phyloP scores from a whole-genome alignment of 1,140 invertebrate species.

The Conopomorpha cramerella region DNA sequence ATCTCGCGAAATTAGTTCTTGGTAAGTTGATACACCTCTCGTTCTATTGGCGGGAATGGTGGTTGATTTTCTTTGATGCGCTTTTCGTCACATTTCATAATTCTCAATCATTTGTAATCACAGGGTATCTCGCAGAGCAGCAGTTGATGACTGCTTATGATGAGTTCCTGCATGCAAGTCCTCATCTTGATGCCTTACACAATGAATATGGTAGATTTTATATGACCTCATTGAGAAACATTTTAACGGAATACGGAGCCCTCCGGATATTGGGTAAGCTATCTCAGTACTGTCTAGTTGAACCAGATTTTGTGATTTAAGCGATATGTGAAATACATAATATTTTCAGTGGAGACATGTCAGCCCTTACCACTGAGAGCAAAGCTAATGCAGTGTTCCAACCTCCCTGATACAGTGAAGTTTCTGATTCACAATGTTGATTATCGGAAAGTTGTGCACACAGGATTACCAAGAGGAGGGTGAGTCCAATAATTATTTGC shows the following conservation, averaged over 20 bases:
- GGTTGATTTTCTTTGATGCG: neutral
- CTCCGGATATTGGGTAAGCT: conserved; percentile 42
- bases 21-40: too few relatives aligned
- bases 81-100: too few relatives aligned
- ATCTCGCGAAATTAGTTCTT: conserved; percentile 2
- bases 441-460: conserved; percentile 21
- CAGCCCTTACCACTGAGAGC: conserved; percentile 34
- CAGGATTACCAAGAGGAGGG: too few relatives aligned
- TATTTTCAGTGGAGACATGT: conserved; percentile 45
- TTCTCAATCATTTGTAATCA: conserved; percentile 13
- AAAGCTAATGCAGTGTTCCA: conserved; percentile 34
- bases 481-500: too few relatives aligned
- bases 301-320: too few relatives aligned
- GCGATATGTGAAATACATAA: neutral
- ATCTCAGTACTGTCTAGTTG: neutral
- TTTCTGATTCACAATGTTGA: conserved; percentile 30
- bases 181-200: conserved; percentile 37
- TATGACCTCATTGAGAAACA: conserved; percentile 46
- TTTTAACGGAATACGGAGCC: conserved; percentile 47
- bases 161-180: conserved; percentile 46
- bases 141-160: conserved; percentile 52
- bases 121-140: conserved; percentile 46
- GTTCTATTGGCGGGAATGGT: conserved; percentile 2
- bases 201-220: conserved; percentile 53
- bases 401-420: conserved; percentile 36